Evolutionary conservation across 1,140 invertebrate genomes (phyloP).

Genomic region (Caerostris darwini): DNA sequence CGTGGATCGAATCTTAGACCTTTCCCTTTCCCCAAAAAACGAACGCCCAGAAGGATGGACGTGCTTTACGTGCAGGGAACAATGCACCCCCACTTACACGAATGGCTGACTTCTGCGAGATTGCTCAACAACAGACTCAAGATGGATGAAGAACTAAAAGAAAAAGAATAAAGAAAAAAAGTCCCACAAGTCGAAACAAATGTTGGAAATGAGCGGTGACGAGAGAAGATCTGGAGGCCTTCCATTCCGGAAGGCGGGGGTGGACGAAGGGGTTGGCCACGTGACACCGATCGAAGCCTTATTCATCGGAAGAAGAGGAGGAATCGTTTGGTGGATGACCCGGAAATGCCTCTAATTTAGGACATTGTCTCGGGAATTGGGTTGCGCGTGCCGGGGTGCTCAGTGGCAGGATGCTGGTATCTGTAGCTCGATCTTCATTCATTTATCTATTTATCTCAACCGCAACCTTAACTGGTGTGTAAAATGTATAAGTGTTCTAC

Average conservation of each 20-base stretch:
- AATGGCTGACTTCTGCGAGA: constrained; percentile 8
- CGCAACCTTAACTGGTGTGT: too few species aligned
- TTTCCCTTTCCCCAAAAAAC: too few species aligned
- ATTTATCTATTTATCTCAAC: too few species aligned
- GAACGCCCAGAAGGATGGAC: not conserved
- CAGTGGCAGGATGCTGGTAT: not conserved
- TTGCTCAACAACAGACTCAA: not conserved
- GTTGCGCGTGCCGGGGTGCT: not conserved
- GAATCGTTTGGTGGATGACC: constrained; percentile 36
- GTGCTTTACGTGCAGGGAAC: not conserved
- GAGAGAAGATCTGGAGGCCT: not conserved
- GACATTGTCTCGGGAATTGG: constrained; percentile 23
- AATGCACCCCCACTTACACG: not conserved
- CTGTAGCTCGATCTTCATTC: not conserved
- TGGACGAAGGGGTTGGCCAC: not conserved
- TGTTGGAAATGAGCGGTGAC: not conserved
- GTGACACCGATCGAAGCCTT: constrained; percentile 41
- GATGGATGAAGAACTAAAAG: not conserved
- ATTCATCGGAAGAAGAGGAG: constrained; percentile 23
- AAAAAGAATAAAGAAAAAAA: not conserved
- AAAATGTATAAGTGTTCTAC: too few species aligned
- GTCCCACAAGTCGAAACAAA: not conserved
- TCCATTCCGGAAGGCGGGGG: not conserved
- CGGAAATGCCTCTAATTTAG: constrained; percentile 44
- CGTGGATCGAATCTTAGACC: not conserved